These are phyloP conservation scores for Mesembrinibis cayennensis DNA, from an alignment of 2,113 vertebrate species.

Conservation along the genomic window DNA sequence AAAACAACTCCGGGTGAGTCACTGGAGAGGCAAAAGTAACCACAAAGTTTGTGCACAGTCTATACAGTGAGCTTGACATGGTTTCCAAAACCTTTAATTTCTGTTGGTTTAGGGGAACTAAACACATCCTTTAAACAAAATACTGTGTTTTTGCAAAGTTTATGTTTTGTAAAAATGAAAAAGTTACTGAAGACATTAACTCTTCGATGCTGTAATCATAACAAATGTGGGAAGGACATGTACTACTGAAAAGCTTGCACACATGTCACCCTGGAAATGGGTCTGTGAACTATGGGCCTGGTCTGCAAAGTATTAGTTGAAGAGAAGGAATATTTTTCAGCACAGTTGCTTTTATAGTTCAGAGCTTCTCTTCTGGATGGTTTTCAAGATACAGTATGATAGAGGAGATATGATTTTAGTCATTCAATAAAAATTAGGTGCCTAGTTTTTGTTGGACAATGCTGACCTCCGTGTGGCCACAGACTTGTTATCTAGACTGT, in stretches of 20 bases:
- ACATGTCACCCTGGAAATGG: not conserved
- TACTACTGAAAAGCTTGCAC: not conserved
- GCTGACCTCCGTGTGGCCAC: not conserved
- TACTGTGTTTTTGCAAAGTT: slow-evolving; percentile 23
- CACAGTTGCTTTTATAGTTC: not conserved
- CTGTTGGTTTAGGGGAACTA: slow-evolving; percentile 59
- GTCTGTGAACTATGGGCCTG: not conserved
- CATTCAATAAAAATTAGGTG: not conserved
- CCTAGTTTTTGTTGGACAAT: not conserved
- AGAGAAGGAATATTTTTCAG: not conserved
- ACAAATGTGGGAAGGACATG: not conserved
- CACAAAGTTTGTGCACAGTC: slow-evolving; percentile 58
- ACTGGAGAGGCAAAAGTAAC: slow-evolving; percentile 39
- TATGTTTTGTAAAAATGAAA: not conserved
- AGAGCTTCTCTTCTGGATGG: not conserved
- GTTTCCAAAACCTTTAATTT: slow-evolving; percentile 71
- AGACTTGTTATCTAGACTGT: not conserved
- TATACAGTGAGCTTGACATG: slow-evolving; percentile 51
- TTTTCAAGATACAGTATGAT: not conserved
- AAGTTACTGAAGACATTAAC: not conserved
- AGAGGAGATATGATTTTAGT: not conserved
- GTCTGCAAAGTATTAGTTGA: not conserved
- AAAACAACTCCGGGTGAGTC: slow-evolving; percentile 64
- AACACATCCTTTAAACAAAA: slow-evolving; percentile 53
- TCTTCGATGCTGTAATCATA: not conserved